Base-by-base conservation (phyloP, 2,888 invertebrate species). In the Seladonia tumulorum region DNA sequence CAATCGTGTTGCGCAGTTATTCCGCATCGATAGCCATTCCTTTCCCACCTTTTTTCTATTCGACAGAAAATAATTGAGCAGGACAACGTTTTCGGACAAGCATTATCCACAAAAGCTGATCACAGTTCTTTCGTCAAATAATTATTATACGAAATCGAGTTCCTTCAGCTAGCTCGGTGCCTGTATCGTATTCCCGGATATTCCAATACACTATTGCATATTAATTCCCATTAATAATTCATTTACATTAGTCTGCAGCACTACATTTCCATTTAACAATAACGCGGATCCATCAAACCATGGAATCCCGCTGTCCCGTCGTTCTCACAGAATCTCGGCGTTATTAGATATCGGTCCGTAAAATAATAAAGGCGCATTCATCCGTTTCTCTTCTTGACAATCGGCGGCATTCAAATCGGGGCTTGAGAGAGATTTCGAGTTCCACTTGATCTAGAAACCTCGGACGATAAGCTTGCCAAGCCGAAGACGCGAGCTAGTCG, bases 1-100 rank as follows among this genome's bases (percentile, higher is more conserved):
- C 60, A 78, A 78, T 78, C 74, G 77, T 57, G 29, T n/a, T 53
- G 73, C 76, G 35, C 42, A 45, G 60, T 77, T 78, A 82, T 82
- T 82, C 63, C 22, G 66, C 66, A 81, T 73, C n/a, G 63, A 18
- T 29, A 53, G 45, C 10, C n/a, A 12, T 71, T 45, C 45, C 16
- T 70, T 42, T 16, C 22, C n/a, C 10, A 74, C 16, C 18, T 25
- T n/a, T 14, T n/a, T 22, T 35, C 7, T 16, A n/a, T 39, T 16
- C 39, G 29, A 35, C 5, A 7, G n/a, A 42, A 39, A 5, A 63
- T 29, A 7, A 29, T 29, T 16, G 7, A 18, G 2, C 29, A 22
- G 18, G 16, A 49, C 18, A 4, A 39, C 4, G 3, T 39, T 39
- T 68, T 68, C 2, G 18, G 29, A 2, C 2, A 12, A 25, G 63